phyloP scores from a whole-genome alignment of 2,888 invertebrate genomes.

The Mactromeris polynyma region DNA sequence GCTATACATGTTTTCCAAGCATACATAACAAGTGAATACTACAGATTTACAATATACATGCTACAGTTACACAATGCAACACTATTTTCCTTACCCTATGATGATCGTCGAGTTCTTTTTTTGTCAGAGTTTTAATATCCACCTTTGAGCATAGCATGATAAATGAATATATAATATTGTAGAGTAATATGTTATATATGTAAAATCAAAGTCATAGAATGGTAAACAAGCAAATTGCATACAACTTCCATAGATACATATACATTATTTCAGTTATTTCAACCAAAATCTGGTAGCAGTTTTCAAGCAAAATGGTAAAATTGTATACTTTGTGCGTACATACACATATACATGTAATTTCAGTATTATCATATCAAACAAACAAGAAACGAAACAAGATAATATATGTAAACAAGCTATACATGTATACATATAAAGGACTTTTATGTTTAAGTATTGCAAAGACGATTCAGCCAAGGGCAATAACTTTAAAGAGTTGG shows the following conservation, averaged over 20 bases:
- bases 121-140: slow-evolving; percentile 85
- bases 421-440: background rate
- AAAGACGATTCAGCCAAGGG: background rate
- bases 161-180: slow-evolving; percentile 21
- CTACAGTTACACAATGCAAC: slow-evolving; percentile 27
- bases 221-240: background rate
- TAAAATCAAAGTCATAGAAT: background rate
- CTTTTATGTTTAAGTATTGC: background rate
- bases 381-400: background rate
- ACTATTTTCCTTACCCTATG: slow-evolving; percentile 85
- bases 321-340: background rate
- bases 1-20: background rate
- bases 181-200: no score
- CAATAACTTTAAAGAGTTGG: background rate
- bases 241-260: no score
- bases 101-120: slow-evolving; percentile 87
- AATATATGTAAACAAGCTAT: background rate
- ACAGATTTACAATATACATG: slow-evolving; percentile 28
- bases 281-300: background rate
- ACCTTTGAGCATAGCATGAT: slow-evolving; percentile 80
- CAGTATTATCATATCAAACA: background rate
- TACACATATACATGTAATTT: background rate
- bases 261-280: background rate
- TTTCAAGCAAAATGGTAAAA: background rate
- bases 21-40: background rate